Conservation (phyloP, 2,888 invertebrate species). For the Mechanitis mazaeus region DNA sequence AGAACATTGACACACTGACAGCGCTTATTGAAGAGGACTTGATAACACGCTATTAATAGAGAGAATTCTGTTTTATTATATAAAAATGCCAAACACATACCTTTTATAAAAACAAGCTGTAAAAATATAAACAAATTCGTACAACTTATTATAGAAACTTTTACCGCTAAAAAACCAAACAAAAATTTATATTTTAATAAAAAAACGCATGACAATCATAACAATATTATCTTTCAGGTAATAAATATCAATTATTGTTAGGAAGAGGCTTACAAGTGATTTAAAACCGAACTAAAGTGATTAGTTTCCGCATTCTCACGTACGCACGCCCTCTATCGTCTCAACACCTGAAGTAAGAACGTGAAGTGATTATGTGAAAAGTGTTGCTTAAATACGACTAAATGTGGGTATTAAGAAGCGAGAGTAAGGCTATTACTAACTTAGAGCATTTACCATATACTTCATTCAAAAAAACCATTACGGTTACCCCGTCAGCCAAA, state of each 20-base stretch:
- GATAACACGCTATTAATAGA: conserved; percentile 7
- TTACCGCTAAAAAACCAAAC: too few relatives aligned
- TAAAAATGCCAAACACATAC: too few relatives aligned
- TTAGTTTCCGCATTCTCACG: conserved; percentile 43
- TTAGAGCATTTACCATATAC: too few relatives aligned
- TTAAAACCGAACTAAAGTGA: conserved; percentile 49
- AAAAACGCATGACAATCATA: neutral
- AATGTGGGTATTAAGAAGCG: too few relatives aligned
- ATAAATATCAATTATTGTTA: conserved; percentile 41
- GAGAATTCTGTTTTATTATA: neutral
- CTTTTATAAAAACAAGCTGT: too few relatives aligned
- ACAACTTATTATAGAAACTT: too few relatives aligned
- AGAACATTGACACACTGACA: conserved; percentile 46
- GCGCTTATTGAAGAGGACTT: conserved; percentile 35
- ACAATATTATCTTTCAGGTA: neutral
- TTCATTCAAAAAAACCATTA: too few relatives aligned
- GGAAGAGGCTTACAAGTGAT: conserved; percentile 57
- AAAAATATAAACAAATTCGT: too few relatives aligned
- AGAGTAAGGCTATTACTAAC: too few relatives aligned
- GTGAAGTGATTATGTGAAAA: neutral
- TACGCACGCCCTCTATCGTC: conserved; percentile 20
- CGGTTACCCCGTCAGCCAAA: too few relatives aligned
- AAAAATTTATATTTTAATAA: neutral
- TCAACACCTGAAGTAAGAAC: conserved; percentile 1
- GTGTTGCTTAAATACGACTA: too few relatives aligned